Conservation (phyloP, 2,888 invertebrate genomes). For the Drosophila quasianomalipes region DNA sequence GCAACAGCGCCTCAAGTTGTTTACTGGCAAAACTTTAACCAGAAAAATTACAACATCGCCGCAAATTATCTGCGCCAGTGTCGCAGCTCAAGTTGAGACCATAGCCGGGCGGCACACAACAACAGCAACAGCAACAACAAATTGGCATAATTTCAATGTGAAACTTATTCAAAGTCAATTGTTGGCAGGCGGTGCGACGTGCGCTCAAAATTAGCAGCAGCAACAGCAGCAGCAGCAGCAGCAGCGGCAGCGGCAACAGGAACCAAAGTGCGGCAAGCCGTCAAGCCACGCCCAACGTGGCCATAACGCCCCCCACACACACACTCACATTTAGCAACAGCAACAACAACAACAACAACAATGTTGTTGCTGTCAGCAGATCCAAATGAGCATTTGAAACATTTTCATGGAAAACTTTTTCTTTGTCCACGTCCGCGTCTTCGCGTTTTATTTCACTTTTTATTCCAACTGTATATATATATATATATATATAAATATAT, state of each 20-base stretch:
- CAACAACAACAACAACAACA: slow-evolving; percentile 25
- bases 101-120: slow-evolving; percentile 37
- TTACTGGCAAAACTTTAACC: slow-evolving; percentile 62
- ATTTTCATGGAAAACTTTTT: slow-evolving; percentile 76
- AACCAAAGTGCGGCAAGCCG: slow-evolving; percentile 40
- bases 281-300: slow-evolving; percentile 43
- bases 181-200: slow-evolving; percentile 60
- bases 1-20: slow-evolving; percentile 56
- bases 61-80: slow-evolving; percentile 69
- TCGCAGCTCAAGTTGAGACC: slow-evolving; percentile 50
- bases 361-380: slow-evolving; percentile 22
- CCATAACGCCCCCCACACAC: slow-evolving; percentile 25
- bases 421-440: slow-evolving; percentile 52
- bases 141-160: slow-evolving; percentile 77
- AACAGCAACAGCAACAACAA: slow-evolving; percentile 44
- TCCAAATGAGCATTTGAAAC: slow-evolving; percentile 75
- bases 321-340: slow-evolving; percentile 26
- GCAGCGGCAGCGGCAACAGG: slow-evolving; percentile 10
- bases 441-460: slow-evolving; percentile 37
- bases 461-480: slow-evolving; percentile 8
- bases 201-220: slow-evolving; percentile 46
- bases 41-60: slow-evolving; percentile 59
- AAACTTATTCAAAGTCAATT: slow-evolving; percentile 77
- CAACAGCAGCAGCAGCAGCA: slow-evolving; percentile 14
- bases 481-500: not conserved